Percentiles rank a stretch among this genome's conserved stretches.
Conservation (phyloP, 2,113 vertebrate genomes). For the Crotophaga sulcirostris region DNA sequence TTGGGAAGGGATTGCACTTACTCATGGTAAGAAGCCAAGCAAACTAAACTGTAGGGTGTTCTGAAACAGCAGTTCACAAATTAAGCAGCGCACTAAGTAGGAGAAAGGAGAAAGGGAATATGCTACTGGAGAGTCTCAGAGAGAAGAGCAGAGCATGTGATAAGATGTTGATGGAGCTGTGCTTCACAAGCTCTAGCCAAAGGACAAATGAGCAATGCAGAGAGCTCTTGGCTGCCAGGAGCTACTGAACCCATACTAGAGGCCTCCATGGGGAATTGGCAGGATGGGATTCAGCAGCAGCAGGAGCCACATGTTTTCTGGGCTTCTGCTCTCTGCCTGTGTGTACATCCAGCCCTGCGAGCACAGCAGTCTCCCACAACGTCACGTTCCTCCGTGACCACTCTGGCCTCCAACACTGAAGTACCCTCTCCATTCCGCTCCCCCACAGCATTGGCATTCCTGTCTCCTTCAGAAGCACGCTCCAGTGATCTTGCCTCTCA, state of each 20-base stretch:
- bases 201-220: conserved; percentile 39
- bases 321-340: background rate
- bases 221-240: conserved; percentile 22
- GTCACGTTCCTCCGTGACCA: background rate
- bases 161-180: conserved; percentile 6
- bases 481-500: background rate
- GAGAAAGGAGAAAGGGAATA: conserved; percentile 48
- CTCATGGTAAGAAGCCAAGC: background rate
- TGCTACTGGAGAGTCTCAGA: background rate
- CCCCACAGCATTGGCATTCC: background rate
- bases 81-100: background rate
- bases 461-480: background rate
- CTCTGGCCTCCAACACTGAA: fast-evolving
- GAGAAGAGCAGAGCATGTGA: conserved; percentile 34
- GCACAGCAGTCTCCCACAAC: background rate
- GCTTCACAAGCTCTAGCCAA: conserved; percentile 25
- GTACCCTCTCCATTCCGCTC: background rate
- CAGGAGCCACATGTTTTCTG: conserved; percentile 51
- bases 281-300: conserved; percentile 43
- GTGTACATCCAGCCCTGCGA: fast-evolving
- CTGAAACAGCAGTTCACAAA: background rate
- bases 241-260: conserved; percentile 21
- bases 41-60: background rate
- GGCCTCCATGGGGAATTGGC: conserved; percentile 26
- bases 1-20: background rate